Percentiles rank a stretch among this genome's conserved stretches.
These are phyloP conservation scores for Mycetomoellerius zeteki DNA, from an alignment of 1,140 invertebrate species.

Conservation along the genomic window DNA sequence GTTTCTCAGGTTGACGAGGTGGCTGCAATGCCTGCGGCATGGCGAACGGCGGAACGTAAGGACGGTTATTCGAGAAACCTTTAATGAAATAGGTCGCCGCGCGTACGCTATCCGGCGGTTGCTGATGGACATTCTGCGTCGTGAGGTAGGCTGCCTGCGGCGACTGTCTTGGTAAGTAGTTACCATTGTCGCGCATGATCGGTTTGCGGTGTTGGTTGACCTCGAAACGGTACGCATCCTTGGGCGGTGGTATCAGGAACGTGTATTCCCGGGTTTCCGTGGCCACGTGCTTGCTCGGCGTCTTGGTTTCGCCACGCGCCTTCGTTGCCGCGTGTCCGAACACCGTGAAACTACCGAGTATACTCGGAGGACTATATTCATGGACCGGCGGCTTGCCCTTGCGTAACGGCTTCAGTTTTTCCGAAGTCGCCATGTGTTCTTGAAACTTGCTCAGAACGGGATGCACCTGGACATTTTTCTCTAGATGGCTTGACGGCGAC, in stretches of 20 bases:
- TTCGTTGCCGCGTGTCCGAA: conserved; percentile 84
- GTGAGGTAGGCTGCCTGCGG: conserved; percentile 54
- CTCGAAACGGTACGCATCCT: conserved; percentile 81
- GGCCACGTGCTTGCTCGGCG: conserved; percentile 71
- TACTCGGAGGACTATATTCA: conserved; percentile 84
- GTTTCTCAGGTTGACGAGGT: conserved; percentile 70
- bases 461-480: conserved; percentile 77
- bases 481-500: conserved; percentile 75
- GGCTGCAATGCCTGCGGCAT: conserved; percentile 73
- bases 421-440: conserved; percentile 81
- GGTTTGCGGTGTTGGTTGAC: conserved; percentile 80
- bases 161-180: conserved; percentile 74
- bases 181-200: conserved; percentile 71
- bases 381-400: conserved; percentile 76
- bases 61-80: conserved; percentile 74
- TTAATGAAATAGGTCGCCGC: conserved; percentile 80
- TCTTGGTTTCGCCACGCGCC: conserved; percentile 74
- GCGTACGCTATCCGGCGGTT: conserved; percentile 75
- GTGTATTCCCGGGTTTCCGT: conserved; percentile 82
- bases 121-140: conserved; percentile 48
- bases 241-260: conserved; percentile 83
- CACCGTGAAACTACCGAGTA: conserved; percentile 85
- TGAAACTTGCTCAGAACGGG: conserved; percentile 83
- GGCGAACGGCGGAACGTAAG: conserved; percentile 70
- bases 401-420: conserved; percentile 78